Percentiles rank a stretch among this genome's conserved stretches.
Evolutionary conservation across 64 coral and sea anemone genomes (phyloP).

Genomic region (Trachythela sp.): DNA sequence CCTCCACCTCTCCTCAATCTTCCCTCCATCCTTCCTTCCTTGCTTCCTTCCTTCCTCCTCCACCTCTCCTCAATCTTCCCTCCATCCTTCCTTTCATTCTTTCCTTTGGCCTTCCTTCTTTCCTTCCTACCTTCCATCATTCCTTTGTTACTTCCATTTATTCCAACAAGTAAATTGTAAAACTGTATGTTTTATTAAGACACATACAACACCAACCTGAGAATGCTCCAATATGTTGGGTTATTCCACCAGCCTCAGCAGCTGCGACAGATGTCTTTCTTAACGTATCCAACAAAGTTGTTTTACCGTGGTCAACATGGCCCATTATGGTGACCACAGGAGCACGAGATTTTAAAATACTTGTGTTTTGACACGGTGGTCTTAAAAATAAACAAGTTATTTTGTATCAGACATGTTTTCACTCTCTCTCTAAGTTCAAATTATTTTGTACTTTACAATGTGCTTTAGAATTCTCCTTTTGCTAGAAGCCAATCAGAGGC

Average conservation of each 20-base stretch:
- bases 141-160: too few relatives aligned
- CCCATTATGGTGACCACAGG: conserved; percentile 98
- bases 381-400: background rate
- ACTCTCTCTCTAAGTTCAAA: too few relatives aligned
- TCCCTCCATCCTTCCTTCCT: background rate
- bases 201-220: conserved; percentile 44
- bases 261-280: conserved; percentile 78
- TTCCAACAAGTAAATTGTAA: too few relatives aligned
- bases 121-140: too few relatives aligned
- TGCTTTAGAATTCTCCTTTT: too few relatives aligned
- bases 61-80: background rate
- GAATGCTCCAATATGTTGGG: conserved; percentile 98
- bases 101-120: background rate
- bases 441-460: too few relatives aligned
- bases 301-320: conserved; percentile 97
- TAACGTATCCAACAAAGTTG: conserved; percentile 73
- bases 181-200: too few relatives aligned
- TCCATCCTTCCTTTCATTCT: background rate
- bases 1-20: too few relatives aligned
- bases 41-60: background rate
- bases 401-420: background rate
- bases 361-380: background rate
- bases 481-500: too few relatives aligned
- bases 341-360: conserved; percentile 30
- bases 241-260: conserved; percentile 85